Percentiles rank a stretch among this genome's conserved stretches.
Conservation (phyloP, 1,140 invertebrate genomes). For the Cyclina sinensis region DNA sequence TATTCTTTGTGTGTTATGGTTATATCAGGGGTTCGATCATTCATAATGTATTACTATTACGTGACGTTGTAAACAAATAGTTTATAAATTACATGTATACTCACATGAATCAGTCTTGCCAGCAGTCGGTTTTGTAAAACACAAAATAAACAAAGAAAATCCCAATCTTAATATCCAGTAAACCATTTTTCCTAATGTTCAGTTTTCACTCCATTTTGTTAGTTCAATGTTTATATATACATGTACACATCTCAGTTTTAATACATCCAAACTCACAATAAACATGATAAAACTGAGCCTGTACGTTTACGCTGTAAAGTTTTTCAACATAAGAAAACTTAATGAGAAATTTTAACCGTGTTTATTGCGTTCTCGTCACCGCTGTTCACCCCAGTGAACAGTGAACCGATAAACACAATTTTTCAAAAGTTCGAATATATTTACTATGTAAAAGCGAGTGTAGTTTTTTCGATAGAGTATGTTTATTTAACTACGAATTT, state of each 20-base stretch:
- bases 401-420: not conserved
- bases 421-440: not conserved
- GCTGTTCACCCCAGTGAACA: not conserved
- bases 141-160: conserved; percentile 14
- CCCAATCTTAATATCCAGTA: not conserved
- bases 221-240: not conserved
- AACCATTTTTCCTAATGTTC: not conserved
- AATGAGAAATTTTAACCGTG: not conserved
- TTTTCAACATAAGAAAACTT: not conserved
- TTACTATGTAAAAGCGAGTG: not conserved
- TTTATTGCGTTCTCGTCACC: not conserved
- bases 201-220: not conserved
- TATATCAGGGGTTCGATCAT: too few relatives aligned
- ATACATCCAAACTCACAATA: not conserved
- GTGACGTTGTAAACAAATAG: not conserved
- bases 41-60: not conserved
- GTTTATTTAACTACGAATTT: too few relatives aligned
- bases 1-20: too few relatives aligned
- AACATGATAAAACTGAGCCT: not conserved
- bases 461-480: not conserved
- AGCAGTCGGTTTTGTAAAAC: not conserved
- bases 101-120: not conserved
- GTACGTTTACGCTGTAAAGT: not conserved
- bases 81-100: not conserved
- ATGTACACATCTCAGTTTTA: not conserved